These are phyloP conservation scores for Molorchus minor DNA, from an alignment of 2,888 invertebrate species.

Conservation along the genomic window DNA sequence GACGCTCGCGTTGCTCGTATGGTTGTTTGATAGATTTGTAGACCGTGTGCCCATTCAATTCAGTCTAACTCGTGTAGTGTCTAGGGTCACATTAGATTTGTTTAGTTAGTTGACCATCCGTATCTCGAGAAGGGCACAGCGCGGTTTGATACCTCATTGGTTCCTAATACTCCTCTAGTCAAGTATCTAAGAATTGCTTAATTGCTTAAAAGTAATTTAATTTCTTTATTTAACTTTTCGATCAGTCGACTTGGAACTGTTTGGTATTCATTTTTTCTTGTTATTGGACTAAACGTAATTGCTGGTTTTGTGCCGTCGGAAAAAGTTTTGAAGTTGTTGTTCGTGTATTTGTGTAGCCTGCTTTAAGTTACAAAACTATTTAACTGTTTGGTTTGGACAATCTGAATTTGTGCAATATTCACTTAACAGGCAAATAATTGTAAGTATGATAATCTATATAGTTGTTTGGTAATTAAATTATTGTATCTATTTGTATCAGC, in stretches of 20 bases:
- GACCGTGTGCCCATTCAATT: slow-evolving; percentile 44
- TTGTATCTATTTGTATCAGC: too few relatives aligned
- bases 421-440: background rate
- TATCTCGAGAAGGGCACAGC: slow-evolving; percentile 41
- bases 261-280: background rate
- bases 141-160: slow-evolving; percentile 47
- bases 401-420: slow-evolving; percentile 12
- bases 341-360: slow-evolving; percentile 7
- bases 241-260: background rate
- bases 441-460: too few relatives aligned
- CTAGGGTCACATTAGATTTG: slow-evolving; percentile 36
- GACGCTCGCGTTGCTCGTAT: slow-evolving; percentile 39
- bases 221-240: slow-evolving; percentile 27
- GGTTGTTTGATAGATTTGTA: slow-evolving; percentile 53
- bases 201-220: slow-evolving; percentile 53
- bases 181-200: slow-evolving; percentile 53
- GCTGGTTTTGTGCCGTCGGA: slow-evolving; percentile 17
- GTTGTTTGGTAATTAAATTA: too few relatives aligned
- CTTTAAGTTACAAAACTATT: background rate
- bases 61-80: slow-evolving; percentile 40
- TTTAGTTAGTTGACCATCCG: slow-evolving; percentile 48
- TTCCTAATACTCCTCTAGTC: slow-evolving; percentile 51
- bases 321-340: background rate
- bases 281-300: slow-evolving; percentile 3
- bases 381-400: background rate